Evolutionary conservation across 2,113 vertebrate genomes (phyloP), one percentile per base, ranked within the genome.

Genomic region (Odontesthes bonariensis): DNA sequence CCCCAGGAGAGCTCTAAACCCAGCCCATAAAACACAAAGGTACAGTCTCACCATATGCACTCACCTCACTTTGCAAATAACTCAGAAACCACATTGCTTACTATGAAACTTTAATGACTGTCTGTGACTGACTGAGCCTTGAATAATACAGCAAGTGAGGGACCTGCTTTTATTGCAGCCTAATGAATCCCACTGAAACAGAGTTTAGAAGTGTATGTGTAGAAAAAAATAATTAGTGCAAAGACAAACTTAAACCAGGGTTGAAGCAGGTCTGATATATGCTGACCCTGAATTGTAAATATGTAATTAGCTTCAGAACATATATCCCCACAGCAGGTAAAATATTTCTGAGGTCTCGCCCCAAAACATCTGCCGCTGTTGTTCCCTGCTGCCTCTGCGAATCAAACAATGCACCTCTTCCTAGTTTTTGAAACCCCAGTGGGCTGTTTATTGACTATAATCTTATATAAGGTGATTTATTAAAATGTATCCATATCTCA

Each of bases 101-200:
- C 84, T 77, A 92, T 93, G 84, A 93, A 94, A 92, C 67, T 93
- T 94, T 93, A 93, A 94, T 93, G 86, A 87, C 86, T 84, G 88
- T 92, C 90, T 92, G 86, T 92, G 89, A 93, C 90, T 91, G 89
- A 86, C 88, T 87, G 78, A 86, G 80, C 19, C 69, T 73, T 92
- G 87, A 94, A 94, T 93, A 91, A 94, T 88, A 87, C 77, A 93
- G 89, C 59, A 75, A 78, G 79, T 31, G 67, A 84, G 85, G 82
- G 78, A 75, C 70, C 79, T 81, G 73, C 75, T 84, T 91, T 88
- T 71, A 73, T 74, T 82, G 68, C 83, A 78, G 79, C 58, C 84
- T 92, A 88, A 92, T 90, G 86, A 92, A 84, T 88, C 84, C 81
- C 70, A 60, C 66, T 33, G 85, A 87, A 92, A 88, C 78, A 8